Conservation (phyloP, 2,113 vertebrate species). For the Tetrax tetrax region DNA sequence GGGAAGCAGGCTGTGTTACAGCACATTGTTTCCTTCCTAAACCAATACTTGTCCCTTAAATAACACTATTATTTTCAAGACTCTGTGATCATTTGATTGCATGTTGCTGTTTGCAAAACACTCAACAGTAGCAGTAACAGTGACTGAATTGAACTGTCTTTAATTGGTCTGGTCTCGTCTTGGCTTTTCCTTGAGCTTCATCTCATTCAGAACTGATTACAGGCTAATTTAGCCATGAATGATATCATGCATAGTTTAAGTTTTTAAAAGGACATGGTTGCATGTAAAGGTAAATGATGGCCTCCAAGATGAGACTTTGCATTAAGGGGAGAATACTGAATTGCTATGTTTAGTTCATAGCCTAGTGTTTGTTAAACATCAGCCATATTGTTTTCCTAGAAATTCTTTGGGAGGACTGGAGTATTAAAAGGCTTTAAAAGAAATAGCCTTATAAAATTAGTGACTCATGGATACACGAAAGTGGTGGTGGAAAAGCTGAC, state of each 20-base stretch:
- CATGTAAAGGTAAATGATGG: background rate
- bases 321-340: background rate
- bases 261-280: background rate
- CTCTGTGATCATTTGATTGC: background rate
- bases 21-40: slow-evolving; percentile 39
- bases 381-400: background rate
- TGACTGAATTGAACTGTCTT: background rate
- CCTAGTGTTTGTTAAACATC: background rate
- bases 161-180: background rate
- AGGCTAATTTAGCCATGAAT: background rate
- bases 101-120: slow-evolving; percentile 2
- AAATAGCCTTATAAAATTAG: background rate
- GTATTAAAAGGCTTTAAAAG: background rate
- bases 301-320: background rate
- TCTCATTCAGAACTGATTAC: background rate
- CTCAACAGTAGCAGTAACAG: background rate
- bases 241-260: background rate
- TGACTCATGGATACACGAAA: background rate
- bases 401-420: background rate
- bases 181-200: background rate
- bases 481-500: background rate
- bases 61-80: background rate
- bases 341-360: background rate
- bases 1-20: background rate
- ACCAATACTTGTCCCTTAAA: background rate